Conservation (phyloP, 2,113 vertebrate genomes). For the Heterotilapia buettikoferi region DNA sequence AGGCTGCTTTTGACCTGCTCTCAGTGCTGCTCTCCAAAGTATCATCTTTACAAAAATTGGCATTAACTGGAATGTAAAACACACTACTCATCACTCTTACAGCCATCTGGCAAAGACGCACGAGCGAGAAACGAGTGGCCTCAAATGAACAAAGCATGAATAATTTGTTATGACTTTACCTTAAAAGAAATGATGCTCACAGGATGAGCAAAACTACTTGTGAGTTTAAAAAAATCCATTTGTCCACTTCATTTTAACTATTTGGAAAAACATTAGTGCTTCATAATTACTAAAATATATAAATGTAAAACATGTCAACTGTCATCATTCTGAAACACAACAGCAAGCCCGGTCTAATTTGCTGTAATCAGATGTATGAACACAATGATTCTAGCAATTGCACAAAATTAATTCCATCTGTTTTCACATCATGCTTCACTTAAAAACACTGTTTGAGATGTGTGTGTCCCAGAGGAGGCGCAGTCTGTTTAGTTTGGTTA, state of each 20-base stretch:
- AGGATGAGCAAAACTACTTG: background rate
- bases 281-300: background rate
- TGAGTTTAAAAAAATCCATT: background rate
- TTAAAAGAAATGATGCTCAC: background rate
- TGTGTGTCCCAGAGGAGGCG: background rate
- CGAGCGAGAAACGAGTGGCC: background rate
- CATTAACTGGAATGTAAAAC: background rate
- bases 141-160: background rate
- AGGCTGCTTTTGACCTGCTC: background rate
- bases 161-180: background rate
- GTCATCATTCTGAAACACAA: background rate
- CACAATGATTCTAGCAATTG: constrained; percentile 18
- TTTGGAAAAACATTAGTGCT: background rate
- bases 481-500: background rate
- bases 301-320: background rate
- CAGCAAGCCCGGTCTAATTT: constrained; percentile 2
- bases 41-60: background rate
- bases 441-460: background rate
- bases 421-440: background rate
- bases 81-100: background rate
- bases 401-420: constrained; percentile 39
- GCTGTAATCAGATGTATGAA: constrained; percentile 33
- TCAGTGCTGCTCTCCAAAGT: background rate
- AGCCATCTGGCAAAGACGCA: background rate
- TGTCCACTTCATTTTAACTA: background rate